phyloP scores from a whole-genome alignment of 2,888 invertebrate genomes.

The Criorhina ranunculi region DNA sequence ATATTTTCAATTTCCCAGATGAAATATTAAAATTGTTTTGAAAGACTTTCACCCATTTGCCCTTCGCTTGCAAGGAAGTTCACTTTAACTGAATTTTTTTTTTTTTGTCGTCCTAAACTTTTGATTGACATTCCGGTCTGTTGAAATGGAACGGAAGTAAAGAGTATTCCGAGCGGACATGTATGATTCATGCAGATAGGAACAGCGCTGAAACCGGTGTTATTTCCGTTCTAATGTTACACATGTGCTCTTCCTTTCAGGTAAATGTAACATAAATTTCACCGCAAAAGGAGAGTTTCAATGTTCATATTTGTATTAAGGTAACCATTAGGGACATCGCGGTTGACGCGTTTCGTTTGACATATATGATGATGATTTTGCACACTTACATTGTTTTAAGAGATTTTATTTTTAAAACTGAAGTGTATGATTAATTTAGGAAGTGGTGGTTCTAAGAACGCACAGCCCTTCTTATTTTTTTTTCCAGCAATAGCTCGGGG shows the following conservation, averaged over 20 bases:
- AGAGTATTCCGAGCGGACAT: constrained; percentile 40
- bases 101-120: constrained; percentile 51
- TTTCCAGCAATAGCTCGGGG: no score
- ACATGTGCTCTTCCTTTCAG: constrained; percentile 13
- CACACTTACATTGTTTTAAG: no score
- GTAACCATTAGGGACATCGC: neutral
- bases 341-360: neutral
- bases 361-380: no score
- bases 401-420: no score
- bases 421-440: no score
- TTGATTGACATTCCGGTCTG: constrained; percentile 64
- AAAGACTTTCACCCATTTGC: constrained; percentile 50
- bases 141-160: constrained; percentile 31
- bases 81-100: neutral
- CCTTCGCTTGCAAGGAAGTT: constrained; percentile 12
- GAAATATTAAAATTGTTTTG: constrained; percentile 80
- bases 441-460: no score
- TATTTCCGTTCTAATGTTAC: constrained; percentile 17
- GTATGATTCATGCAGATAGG: constrained; percentile 54
- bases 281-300: neutral
- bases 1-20: constrained; percentile 81
- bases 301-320: neutral
- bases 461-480: no score
- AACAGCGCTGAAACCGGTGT: constrained; percentile 4
- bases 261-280: neutral